These are phyloP conservation scores for Nymphicus hollandicus DNA, from an alignment of 2,113 vertebrate species.

Conservation along the genomic window DNA sequence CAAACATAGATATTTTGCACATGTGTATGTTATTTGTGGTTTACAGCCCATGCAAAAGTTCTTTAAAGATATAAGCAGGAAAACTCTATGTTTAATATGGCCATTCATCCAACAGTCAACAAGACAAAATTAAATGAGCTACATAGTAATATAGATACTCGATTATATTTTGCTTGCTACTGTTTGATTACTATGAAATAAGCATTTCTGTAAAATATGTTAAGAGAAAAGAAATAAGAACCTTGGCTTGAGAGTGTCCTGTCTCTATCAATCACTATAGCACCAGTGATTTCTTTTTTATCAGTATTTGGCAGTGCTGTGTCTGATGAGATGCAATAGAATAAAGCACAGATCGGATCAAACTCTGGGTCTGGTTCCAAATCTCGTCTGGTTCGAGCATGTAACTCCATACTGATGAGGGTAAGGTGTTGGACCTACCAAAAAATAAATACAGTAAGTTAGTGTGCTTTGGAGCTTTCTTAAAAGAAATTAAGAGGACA, in stretches of 20 bases:
- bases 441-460: constrained; percentile 30
- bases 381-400: constrained; percentile 91
- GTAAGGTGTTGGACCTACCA: constrained; percentile 91
- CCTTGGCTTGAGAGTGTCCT: constrained; percentile 74
- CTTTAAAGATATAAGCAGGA: constrained; percentile 68
- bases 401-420: constrained; percentile 93
- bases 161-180: constrained; percentile 55
- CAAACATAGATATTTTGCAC: neutral
- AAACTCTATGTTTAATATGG: constrained; percentile 40
- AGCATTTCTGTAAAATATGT: constrained; percentile 8
- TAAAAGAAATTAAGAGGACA: neutral
- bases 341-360: constrained; percentile 97
- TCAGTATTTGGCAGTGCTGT: constrained; percentile 75
- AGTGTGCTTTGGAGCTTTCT: neutral
- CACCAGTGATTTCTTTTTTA: constrained; percentile 82
- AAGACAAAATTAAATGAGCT: constrained; percentile 61
- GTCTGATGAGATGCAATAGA: constrained; percentile 94
- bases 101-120: constrained; percentile 52
- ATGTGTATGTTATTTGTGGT: neutral
- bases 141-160: constrained; percentile 20
- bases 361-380: constrained; percentile 97
- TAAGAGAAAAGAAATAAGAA: constrained; percentile 69
- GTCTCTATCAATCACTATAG: constrained; percentile 87
- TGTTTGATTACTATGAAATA: constrained; percentile 40
- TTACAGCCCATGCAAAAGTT: constrained; percentile 56